Evolutionary conservation across 2,113 vertebrate species (phyloP), one percentile per base, ranked within the genome.

Genomic region (Leucopternis melanops): DNA sequence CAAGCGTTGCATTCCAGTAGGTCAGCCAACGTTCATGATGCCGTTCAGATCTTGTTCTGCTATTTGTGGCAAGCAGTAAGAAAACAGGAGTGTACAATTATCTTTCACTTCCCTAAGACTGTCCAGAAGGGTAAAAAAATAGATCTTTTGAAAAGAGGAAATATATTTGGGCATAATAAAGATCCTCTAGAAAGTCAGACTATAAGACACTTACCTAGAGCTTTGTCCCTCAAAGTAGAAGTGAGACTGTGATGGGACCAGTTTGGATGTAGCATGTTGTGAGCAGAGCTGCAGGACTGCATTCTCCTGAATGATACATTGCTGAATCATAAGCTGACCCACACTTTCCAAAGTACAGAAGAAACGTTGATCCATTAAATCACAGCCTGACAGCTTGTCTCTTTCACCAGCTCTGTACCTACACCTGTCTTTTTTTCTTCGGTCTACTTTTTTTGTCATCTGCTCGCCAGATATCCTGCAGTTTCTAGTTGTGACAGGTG

Each of bases 191-290:
- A 47, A 82, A 45, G 40, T 57, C 67, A 61, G 45, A 11, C 31
- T 75, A 2, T 22, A 34, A 71, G 23, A 49, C 16, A n/a, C 27
- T 44, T 49, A 17, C 2, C 9, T 27, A 65, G 44, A 80, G 22
- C 62, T 65, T 87, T 74, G 45, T 80, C n/a, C 22, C 23, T 70
- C 16, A 23, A 50, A 55, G 34, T 38, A 23, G 57, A 72, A 86
- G 45, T 29, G 29, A 26, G 49, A 34, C n/a, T 40, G 22, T 52
- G 47, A 34, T 47, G 47, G 29, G 36, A 47, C 42, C 32, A 12
- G 31, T 55, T 62, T 70, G 63, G 54, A 12, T 0, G 1, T 49
- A 12, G 18, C 8, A 3, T 0, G 1, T 58, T 0, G 0, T 20
- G 27, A 70, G 72, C 54, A 65, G 54, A 72, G 11, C 44, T 63